These are phyloP conservation scores for Leptopilina drosophilae DNA, from an alignment of 2,888 invertebrate genomes.

Conservation along the genomic window DNA sequence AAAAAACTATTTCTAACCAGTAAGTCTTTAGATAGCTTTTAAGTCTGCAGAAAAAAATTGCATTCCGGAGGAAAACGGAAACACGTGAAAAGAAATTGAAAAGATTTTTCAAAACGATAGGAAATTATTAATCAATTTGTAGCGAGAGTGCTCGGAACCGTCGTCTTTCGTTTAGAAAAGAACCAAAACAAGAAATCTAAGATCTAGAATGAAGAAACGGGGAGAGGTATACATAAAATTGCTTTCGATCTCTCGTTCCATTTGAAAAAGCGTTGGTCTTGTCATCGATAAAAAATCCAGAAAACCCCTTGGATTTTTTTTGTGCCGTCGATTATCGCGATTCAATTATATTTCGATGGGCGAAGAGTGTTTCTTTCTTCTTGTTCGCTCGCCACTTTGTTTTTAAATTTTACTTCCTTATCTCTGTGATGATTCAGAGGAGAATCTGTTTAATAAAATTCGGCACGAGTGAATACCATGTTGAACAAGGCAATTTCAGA, in stretches of 20 bases:
- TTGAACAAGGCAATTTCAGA: conserved; percentile 73
- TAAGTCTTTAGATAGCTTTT: no score
- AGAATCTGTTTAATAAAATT: conserved; percentile 60
- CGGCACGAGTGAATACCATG: conserved; percentile 71
- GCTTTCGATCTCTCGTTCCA: conserved; percentile 36
- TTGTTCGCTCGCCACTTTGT: background rate
- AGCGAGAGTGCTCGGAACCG: background rate
- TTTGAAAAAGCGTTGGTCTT: conserved; percentile 33
- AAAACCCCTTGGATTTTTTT: conserved; percentile 18
- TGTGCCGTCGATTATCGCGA: conserved; percentile 33
- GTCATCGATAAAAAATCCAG: conserved; percentile 32
- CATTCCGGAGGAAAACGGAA: background rate
- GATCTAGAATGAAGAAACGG: conserved; percentile 21
- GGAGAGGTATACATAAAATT: conserved; percentile 27
- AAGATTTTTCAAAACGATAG: background rate
- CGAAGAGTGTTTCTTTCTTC: background rate
- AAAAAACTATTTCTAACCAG: no score
- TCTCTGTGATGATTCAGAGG: conserved; percentile 31
- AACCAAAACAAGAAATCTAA: conserved; percentile 23
- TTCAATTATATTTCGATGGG: conserved; percentile 28
- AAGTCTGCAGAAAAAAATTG: background rate
- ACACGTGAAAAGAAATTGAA: background rate
- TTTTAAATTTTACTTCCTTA: background rate
- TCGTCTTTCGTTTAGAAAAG: background rate
- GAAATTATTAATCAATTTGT: conserved; percentile 6